These are phyloP conservation scores for Gymnoscelis rufifasciata DNA, from an alignment of 2,888 invertebrate species.

Conservation along the genomic window DNA sequence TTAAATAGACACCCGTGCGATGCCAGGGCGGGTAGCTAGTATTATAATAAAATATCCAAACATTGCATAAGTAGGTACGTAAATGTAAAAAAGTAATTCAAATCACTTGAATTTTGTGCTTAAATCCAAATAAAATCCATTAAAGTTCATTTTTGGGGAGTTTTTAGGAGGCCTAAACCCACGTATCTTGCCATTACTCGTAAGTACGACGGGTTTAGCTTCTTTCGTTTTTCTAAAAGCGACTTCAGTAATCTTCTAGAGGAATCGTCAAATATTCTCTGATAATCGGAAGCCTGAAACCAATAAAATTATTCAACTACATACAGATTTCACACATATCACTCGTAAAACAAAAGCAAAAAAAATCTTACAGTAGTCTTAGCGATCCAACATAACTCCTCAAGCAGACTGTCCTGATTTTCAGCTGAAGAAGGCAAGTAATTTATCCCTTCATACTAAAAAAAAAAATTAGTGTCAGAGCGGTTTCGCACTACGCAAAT, in stretches of 20 bases:
- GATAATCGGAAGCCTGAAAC: slow-evolving; percentile 64
- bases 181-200: slow-evolving; percentile 73
- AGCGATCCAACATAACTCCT: slow-evolving; percentile 68
- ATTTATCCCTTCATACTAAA: slow-evolving; percentile 54
- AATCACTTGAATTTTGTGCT: too few relatives aligned
- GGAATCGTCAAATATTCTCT: slow-evolving; percentile 57
- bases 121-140: too few relatives aligned
- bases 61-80: slow-evolving; percentile 2
- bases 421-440: slow-evolving; percentile 47
- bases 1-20: too few relatives aligned
- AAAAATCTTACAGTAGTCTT: slow-evolving; percentile 63
- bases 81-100: slow-evolving; percentile 13
- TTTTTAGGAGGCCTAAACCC: slow-evolving; percentile 60
- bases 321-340: too few relatives aligned
- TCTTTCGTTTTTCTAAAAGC: slow-evolving; percentile 59
- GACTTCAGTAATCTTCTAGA: slow-evolving; percentile 57
- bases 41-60: slow-evolving; percentile 11
- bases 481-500: neutral
- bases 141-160: slow-evolving; percentile 25
- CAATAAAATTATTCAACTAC: neutral
- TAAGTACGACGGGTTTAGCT: slow-evolving; percentile 64
- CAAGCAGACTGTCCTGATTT: slow-evolving; percentile 55
- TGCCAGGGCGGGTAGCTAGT: too few relatives aligned
- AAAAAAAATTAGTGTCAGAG: slow-evolving; percentile 10
- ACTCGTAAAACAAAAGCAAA: neutral